Base-by-base conservation (phyloP, 2,113 vertebrate species). In the Percopsis transmontana region DNA sequence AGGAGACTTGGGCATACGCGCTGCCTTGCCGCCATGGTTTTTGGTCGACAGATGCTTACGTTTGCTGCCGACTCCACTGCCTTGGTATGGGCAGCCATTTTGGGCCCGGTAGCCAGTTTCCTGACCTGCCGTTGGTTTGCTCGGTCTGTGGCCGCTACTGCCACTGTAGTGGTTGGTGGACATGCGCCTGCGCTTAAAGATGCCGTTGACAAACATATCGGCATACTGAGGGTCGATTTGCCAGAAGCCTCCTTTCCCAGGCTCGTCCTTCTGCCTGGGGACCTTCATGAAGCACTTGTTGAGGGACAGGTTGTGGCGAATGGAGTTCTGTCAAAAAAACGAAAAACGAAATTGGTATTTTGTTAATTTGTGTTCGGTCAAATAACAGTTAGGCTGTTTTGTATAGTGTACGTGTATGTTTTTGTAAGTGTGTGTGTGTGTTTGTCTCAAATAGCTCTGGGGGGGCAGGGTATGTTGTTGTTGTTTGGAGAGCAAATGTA, bases 211-310 rank as follows among this genome's bases (percentile, higher is more conserved):
- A 14, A 94, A 93, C 92, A 92, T 93, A 75, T 94, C 91, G 1
- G 92, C 91, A 0, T 94, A 94, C 68, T 93, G 94, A 4, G 94
- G 94, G 72, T 95, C 91, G 20, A 95, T 93, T 82, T 93, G 93
- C 94, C 94, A 95, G 79, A 95, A 94, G 79, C 95, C 94, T 54
- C 95, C 96, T 85, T 96, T 97, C 50, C 96, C 96, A 0, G 96
- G 95, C 78, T 96, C 95, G 38, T 95, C 94, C 66, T 97, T 96
- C 82, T 94, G 94, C 52, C 96, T 88, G 75, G 95, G 95, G 66
- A 97, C 96, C 90, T 96, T 97, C 93, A 93, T 94, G 88, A 96
- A 97, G 89, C 95, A 96, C 88, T 96, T 96, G 90, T 97, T 96
- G 85, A 97, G 91, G 39, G 95, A 97, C 74, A 97, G 86, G 91